Conservation (phyloP, 2,888 invertebrate species). For the Lithophane socia region DNA sequence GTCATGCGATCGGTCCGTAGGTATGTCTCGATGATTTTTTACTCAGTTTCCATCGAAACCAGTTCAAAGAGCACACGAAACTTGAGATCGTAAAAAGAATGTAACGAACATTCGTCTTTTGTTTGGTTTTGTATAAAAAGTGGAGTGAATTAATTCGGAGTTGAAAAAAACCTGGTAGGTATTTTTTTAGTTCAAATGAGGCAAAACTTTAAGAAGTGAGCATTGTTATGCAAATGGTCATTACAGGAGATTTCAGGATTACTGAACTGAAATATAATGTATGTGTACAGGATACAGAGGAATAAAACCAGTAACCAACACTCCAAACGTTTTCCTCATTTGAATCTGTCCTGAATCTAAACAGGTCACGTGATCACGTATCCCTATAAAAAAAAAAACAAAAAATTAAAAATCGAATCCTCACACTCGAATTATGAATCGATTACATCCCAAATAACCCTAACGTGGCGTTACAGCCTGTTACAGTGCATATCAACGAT, state of each 20-base stretch:
- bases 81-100: conserved; percentile 76
- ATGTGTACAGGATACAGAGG: neutral
- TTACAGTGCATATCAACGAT: conserved; percentile 53
- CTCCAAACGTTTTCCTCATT: conserved; percentile 1
- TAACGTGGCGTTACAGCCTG: conserved; percentile 45
- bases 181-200: conserved; percentile 4
- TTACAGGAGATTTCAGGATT: neutral
- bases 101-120: conserved; percentile 55
- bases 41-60: conserved; percentile 81
- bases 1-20: conserved; percentile 79
- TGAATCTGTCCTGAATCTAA: neutral
- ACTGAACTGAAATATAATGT: neutral
- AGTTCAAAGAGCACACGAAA: conserved; percentile 88
- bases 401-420: conserved; percentile 40
- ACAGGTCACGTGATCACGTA: conserved; percentile 15
- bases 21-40: conserved; percentile 80
- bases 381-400: conserved; percentile 12
- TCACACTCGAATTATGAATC: conserved; percentile 56
- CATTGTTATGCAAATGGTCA: neutral
- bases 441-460: conserved; percentile 58
- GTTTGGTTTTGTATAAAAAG: conserved; percentile 68
- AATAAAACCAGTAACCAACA: neutral
- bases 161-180: neutral
- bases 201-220: neutral
- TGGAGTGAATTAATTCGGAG: conserved; percentile 38